phyloP scores from a whole-genome alignment of 2,888 invertebrate genomes.

The Ormia ochracea region DNA sequence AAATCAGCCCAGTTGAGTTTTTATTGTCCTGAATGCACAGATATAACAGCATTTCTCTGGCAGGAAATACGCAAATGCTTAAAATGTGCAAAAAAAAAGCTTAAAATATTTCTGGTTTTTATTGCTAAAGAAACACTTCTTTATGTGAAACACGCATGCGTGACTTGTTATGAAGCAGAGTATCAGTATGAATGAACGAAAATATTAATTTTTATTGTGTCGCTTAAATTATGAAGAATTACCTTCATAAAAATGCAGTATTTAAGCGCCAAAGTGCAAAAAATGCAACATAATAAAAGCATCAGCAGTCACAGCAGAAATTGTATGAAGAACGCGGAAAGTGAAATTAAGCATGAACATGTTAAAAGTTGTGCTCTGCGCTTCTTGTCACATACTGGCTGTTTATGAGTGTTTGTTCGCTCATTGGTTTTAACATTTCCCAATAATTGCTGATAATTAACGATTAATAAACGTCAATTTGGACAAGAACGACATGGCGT shows the following conservation, averaged over 20 bases:
- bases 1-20: conserved; percentile 27
- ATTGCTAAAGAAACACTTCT: conserved; percentile 24
- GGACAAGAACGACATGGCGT: conserved; percentile 9
- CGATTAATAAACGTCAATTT: conserved; percentile 60
- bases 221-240: conserved; percentile 60
- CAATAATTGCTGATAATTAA: conserved; percentile 60
- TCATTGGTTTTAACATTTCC: conserved; percentile 36
- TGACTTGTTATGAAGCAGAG: conserved; percentile 38
- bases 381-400: conserved; percentile 16
- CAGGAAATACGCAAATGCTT: conserved; percentile 57
- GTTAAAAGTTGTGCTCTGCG: conserved; percentile 40
- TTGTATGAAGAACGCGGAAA: conserved; percentile 30
- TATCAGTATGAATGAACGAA: background rate
- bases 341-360: conserved; percentile 42
- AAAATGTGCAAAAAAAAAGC: conserved; percentile 33
- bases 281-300: background rate
- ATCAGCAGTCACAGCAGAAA: background rate
- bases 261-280: conserved; percentile 54
- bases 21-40: background rate
- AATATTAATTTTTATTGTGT: conserved; percentile 50
- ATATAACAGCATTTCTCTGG: background rate
- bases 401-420: background rate
- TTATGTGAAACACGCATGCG: conserved; percentile 50
- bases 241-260: conserved; percentile 49
- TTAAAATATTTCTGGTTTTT: conserved; percentile 1